phyloP scores from a whole-genome alignment of 2,888 invertebrate genomes.

The Phorcus lineatus region DNA sequence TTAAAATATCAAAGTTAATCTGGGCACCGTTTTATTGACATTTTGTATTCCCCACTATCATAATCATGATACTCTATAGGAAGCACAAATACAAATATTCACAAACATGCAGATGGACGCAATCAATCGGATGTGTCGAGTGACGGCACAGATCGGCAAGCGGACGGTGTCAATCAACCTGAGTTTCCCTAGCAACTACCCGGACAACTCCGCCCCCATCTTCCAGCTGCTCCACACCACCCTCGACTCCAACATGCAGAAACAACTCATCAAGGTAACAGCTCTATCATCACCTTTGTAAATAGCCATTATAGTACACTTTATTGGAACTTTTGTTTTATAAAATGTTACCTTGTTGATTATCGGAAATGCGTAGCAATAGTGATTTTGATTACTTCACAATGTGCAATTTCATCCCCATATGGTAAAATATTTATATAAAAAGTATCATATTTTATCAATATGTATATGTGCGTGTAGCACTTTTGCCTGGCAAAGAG shows the following conservation, averaged over 20 bases:
- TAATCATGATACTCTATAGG: too few species aligned
- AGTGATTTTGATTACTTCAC: too few species aligned
- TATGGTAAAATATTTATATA: too few species aligned
- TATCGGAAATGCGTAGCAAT: too few species aligned
- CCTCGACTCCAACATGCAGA: constrained; percentile 84
- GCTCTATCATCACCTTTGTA: neutral
- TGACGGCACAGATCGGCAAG: constrained; percentile 78
- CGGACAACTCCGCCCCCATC: constrained; percentile 81
- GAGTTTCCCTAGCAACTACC: constrained; percentile 85
- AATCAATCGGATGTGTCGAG: constrained; percentile 79
- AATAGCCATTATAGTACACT: neutral
- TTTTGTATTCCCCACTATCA: neutral
- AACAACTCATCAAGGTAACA: constrained; percentile 84
- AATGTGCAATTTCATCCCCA: too few species aligned
- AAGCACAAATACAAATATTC: too few species aligned
- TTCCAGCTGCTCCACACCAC: constrained; percentile 82
- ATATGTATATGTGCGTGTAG: too few species aligned
- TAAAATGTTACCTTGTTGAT: too few species aligned
- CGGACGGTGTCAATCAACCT: constrained; percentile 76
- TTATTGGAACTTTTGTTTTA: too few species aligned
- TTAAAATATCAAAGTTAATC: neutral
- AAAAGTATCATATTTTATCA: too few species aligned
- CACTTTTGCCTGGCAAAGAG: too few species aligned
- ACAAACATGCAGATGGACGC: constrained; percentile 80
- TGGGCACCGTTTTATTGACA: neutral